Base-by-base conservation (phyloP, 2,113 vertebrate species). In the Amblyopsis rosae region DNA sequence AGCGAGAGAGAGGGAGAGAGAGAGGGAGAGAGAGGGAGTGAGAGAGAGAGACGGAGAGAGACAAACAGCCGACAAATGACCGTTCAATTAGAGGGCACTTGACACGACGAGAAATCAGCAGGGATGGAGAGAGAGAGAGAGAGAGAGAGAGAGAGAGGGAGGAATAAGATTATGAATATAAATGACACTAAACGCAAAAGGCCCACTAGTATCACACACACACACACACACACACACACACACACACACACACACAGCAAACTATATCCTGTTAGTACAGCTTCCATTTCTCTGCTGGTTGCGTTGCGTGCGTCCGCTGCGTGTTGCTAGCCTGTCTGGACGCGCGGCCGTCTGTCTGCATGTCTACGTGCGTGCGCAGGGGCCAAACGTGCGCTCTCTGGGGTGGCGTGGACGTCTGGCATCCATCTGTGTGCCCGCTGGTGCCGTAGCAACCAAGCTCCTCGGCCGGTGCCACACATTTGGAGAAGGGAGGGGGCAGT, bases 391-490 rank as follows among this genome's bases (percentile, higher is more conserved):
- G 77, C 82, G 82, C 77, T 85, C 82, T 58, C 78, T 67, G 67
- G 75, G 71, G 80, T 82, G 73, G 80, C 33, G 19, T 59, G 57
- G 85, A 83, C 88, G 85, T 84, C 83, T 85, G 73, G 83, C 73
- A 86, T 90, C 89, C 88, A 90, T 90, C 90, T 91, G 84, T 78
- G 80, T 87, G 86, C 86, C 85, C 83, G 77, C 81, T 86, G 81
- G 86, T 88, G 83, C 85, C 87, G 90, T 88, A 90, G 88, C 89
- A 91, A 83, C 85, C 84, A 86, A 87, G 76, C 81, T 71, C 79
- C 82, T 81, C 90, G 81, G 81, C 88, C 84, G 86, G 75, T 87
- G 88, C 80, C 85, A 88, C 79, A 66, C 72, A 71, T 71, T 73
- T 50, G 78, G 80, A 72, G 79, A 50, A 61, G 55, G 16, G 73